A percentile compares a stretch with the other conserved stretches of the same genome.
phyloP scores from a whole-genome alignment of 2,888 invertebrate species.

The Tetanocera ferruginea region DNA sequence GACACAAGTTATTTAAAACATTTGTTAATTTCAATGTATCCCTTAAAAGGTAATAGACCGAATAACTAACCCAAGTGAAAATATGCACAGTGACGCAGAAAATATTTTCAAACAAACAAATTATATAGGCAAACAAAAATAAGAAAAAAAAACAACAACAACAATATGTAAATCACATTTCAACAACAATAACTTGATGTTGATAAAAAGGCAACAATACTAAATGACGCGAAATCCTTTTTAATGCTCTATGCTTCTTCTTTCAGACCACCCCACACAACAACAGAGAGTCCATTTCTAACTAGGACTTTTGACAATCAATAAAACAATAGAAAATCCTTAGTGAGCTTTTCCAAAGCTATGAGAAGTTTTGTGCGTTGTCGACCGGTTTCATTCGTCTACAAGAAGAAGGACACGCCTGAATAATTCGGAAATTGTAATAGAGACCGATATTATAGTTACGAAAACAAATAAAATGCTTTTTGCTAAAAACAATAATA shows the following conservation, averaged over 20 bases:
- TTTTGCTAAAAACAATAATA: conserved; percentile 62
- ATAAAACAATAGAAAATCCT: conserved; percentile 36
- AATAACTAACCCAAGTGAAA: conserved; percentile 37
- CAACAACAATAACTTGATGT: background rate
- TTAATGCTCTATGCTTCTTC: conserved; percentile 46
- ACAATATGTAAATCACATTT: background rate
- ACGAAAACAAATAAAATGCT: conserved; percentile 63
- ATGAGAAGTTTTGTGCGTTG: background rate
- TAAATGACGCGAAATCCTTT: conserved; percentile 54
- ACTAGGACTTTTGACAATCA: conserved; percentile 10
- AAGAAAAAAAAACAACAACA: background rate
- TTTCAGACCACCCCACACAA: conserved; percentile 50
- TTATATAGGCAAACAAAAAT: conserved; percentile 33
- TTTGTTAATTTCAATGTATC: conserved; percentile 8
- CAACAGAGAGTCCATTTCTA: conserved; percentile 43
- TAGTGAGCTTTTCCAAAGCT: conserved; percentile 23
- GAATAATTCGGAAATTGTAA: conserved; percentile 24
- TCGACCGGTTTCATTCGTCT: conserved; percentile 8
- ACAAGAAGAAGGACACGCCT: conserved; percentile 10
- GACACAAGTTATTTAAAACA: conserved; percentile 21
- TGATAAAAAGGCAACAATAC: conserved; percentile 47
- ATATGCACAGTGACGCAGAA: conserved; percentile 41
- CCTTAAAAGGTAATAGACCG: conserved; percentile 37
- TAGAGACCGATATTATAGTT: background rate
- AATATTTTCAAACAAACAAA: conserved; percentile 37